A percentile compares a stretch with the other conserved stretches of the same genome.
phyloP scores from a whole-genome alignment of 37 sponge, comb jelly and placozoan species.

The Aphrocallistes beatrix region DNA sequence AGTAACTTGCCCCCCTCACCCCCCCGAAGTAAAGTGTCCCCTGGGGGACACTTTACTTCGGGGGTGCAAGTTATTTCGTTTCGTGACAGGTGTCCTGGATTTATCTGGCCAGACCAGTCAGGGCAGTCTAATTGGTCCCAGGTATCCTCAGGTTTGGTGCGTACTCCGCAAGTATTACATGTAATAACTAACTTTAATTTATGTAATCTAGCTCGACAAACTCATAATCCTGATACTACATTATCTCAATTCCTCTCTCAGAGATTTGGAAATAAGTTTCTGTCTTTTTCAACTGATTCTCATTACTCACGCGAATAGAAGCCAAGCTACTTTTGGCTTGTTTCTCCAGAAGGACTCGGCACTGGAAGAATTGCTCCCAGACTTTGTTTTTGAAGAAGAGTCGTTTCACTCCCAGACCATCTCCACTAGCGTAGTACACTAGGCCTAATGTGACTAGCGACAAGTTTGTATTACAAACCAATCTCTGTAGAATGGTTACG shows the following conservation, averaged over 20 bases:
- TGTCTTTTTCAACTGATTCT: not conserved
- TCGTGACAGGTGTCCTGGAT: no score
- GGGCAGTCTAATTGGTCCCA: no score
- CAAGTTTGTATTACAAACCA: not conserved
- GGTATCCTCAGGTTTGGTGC: no score
- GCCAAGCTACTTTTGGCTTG: not conserved
- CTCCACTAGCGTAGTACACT: not conserved
- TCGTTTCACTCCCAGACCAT: not conserved
- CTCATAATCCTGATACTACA: no score
- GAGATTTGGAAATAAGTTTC: not conserved
- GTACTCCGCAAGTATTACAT: no score
- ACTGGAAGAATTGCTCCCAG: not conserved
- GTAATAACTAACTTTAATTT: no score
- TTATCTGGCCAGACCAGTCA: no score
- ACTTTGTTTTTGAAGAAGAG: not conserved
- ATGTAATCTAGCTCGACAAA: no score
- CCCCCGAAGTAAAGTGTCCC: no score
- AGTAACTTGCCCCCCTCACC: no score
- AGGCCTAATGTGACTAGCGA: not conserved
- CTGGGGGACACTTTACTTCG: no score
- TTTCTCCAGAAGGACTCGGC: not conserved
- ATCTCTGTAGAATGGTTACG: not conserved
- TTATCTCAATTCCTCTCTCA: not conserved
- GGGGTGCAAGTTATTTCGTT: no score
- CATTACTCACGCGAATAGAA: not conserved